Conservation (phyloP, 53 echinoderm and acorn worm genomes). For the Hippasteria phrygiana region DNA sequence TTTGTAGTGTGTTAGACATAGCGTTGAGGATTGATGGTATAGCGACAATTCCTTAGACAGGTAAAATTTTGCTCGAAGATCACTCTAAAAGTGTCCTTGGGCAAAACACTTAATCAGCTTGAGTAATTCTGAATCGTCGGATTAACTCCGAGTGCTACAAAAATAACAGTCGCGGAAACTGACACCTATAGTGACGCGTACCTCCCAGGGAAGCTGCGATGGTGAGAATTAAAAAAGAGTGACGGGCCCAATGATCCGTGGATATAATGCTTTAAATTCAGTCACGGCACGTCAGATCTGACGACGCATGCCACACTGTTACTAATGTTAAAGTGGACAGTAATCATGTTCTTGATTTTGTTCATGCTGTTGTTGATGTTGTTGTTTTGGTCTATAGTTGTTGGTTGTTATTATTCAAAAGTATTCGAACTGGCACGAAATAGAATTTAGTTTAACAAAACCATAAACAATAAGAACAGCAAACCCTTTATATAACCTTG, state of each 20-base stretch:
- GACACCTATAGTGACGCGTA: neutral
- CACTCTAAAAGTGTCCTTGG: neutral
- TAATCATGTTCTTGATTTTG: too few relatives aligned
- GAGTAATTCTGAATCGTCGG: neutral
- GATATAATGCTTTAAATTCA: neutral
- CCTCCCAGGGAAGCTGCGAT: neutral
- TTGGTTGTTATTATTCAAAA: too few relatives aligned
- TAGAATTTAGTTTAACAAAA: too few relatives aligned
- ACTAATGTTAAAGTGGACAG: neutral
- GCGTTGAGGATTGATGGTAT: too few relatives aligned
- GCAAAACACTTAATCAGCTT: neutral
- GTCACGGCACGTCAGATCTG: neutral
- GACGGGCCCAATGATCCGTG: neutral
- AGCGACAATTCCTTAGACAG: too few relatives aligned
- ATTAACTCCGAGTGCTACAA: neutral
- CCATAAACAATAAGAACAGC: too few relatives aligned
- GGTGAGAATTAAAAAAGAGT: neutral
- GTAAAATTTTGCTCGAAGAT: neutral
- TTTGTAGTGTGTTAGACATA: too few relatives aligned
- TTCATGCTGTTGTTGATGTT: too few relatives aligned
- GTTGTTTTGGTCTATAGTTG: too few relatives aligned
- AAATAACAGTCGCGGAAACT: neutral
- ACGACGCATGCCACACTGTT: neutral
- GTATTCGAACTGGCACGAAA: too few relatives aligned
- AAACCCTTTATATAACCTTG: too few relatives aligned